These are phyloP conservation scores for Carpatolechia fugitivella DNA, from an alignment of 2,888 invertebrate genomes.

Conservation along the genomic window DNA sequence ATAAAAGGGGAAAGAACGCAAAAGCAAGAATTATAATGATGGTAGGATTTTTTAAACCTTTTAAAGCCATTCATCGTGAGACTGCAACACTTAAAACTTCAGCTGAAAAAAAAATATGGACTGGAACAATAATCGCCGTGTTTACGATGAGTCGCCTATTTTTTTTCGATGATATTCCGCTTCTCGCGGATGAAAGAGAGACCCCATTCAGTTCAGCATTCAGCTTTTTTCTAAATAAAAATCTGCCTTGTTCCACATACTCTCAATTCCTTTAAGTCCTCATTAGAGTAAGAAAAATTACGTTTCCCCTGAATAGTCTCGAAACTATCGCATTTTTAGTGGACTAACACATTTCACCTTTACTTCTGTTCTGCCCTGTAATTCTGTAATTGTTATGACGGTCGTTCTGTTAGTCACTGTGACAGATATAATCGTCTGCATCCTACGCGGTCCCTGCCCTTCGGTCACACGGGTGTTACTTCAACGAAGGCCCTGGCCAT, in stretches of 20 bases:
- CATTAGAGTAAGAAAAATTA: not conserved
- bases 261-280: no score
- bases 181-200: no score
- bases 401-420: conserved; percentile 2
- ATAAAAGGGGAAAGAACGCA: conserved; percentile 41
- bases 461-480: conserved; percentile 7
- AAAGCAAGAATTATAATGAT: conserved; percentile 47
- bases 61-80: conserved; percentile 46
- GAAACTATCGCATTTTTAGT: not conserved
- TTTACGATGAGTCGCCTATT: conserved; percentile 21
- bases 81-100: conserved; percentile 39
- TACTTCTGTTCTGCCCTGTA: conserved; percentile 11
- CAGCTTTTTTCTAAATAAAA: no score
- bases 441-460: conserved; percentile 3
- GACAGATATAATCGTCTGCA: conserved; percentile 18
- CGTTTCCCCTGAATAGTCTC: not conserved
- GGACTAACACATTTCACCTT: conserved; percentile 13
- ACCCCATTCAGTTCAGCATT: no score
- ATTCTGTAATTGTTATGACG: conserved; percentile 6
- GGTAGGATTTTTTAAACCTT: conserved; percentile 29
- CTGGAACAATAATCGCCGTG: conserved; percentile 39
- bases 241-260: not conserved
- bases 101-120: conserved; percentile 39
- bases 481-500: not conserved
- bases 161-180: not conserved